These are phyloP conservation scores for Atractosteus spatula DNA, from an alignment of 2,113 vertebrate species.

Conservation along the genomic window DNA sequence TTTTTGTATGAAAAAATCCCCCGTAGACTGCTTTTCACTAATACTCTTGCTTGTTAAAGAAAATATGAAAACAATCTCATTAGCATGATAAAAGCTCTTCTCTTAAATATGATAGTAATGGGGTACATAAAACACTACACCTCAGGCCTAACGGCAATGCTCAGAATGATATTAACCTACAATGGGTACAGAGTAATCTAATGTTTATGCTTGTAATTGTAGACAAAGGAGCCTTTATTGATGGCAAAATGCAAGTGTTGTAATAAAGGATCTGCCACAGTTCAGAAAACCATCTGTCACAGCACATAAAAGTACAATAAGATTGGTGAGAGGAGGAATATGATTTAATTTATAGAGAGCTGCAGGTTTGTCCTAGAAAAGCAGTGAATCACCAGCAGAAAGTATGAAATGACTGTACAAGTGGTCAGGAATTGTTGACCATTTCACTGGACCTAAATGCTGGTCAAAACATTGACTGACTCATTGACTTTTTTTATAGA, in stretches of 20 bases:
- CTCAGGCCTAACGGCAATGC: background rate
- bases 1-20: too few relatives aligned
- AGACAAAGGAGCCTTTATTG: conserved; percentile 1
- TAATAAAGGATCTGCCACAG: conserved; percentile 1
- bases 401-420: too few relatives aligned
- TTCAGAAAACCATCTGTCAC: conserved; percentile 10
- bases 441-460: too few relatives aligned
- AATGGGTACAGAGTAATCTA: conserved; percentile 7
- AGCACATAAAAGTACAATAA: background rate
- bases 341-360: conserved; percentile 3
- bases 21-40: too few relatives aligned
- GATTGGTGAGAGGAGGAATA: background rate
- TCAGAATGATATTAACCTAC: background rate
- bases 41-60: background rate
- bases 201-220: conserved; percentile 14
- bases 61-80: background rate
- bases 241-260: background rate
- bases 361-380: background rate
- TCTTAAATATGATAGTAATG: background rate
- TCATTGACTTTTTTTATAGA: too few relatives aligned
- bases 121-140: background rate
- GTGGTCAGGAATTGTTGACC: too few relatives aligned
- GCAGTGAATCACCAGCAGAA: background rate
- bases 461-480: too few relatives aligned
- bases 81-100: background rate